phyloP scores from a whole-genome alignment of 2,888 invertebrate genomes.

The Parascotia fuliginaria region DNA sequence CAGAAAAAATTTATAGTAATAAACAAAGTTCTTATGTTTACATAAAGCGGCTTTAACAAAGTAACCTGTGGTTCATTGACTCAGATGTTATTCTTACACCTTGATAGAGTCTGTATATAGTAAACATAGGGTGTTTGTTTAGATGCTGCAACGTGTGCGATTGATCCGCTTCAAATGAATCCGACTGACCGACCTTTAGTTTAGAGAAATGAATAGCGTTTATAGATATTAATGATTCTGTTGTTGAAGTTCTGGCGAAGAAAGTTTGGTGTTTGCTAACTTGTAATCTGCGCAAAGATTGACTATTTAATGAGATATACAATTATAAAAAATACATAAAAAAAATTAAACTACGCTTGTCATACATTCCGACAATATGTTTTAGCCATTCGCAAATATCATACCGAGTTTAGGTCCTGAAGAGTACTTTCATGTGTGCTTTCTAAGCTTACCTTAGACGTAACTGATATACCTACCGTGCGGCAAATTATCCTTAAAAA shows the following conservation, averaged over 20 bases:
- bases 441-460: too few species aligned
- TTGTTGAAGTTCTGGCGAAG: not conserved
- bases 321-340: too few species aligned
- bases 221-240: not conserved
- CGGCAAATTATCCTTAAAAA: too few species aligned
- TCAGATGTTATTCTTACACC: constrained; percentile 75
- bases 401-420: too few species aligned
- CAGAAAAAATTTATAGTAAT: constrained; percentile 26
- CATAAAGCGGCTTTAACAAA: constrained; percentile 67
- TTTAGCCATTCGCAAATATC: too few species aligned
- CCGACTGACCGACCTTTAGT: constrained; percentile 13
- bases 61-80: constrained; percentile 76
- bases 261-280: not conserved
- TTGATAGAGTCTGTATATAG: constrained; percentile 59
- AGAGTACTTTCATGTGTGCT: too few species aligned
- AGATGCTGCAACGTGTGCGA: constrained; percentile 47
- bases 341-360: too few species aligned
- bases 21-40: constrained; percentile 59
- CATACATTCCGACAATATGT: too few species aligned
- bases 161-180: constrained; percentile 47
- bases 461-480: too few species aligned
- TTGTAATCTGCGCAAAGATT: not conserved
- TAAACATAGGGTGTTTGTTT: constrained; percentile 56
- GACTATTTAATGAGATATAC: too few species aligned
- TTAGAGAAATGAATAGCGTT: constrained; percentile 16